Conservation (phyloP, 2,113 vertebrate genomes). For the Diadophis punctatus region DNA sequence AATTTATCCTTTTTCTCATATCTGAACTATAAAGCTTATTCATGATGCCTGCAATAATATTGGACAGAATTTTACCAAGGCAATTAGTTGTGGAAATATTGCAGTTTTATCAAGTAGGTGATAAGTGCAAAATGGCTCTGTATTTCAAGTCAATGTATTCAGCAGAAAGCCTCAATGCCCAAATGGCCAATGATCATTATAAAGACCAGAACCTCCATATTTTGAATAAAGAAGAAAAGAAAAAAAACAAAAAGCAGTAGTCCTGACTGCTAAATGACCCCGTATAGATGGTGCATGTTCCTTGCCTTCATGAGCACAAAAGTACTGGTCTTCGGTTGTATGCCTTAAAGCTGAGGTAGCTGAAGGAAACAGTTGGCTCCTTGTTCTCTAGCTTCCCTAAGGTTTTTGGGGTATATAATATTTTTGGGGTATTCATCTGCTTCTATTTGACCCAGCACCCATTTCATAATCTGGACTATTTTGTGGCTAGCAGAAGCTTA, state of each 20-base stretch:
- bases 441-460: not conserved
- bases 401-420: not conserved
- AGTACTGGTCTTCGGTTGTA: not conserved
- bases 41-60: not conserved
- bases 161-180: not conserved
- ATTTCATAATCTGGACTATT: not conserved
- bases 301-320: not conserved
- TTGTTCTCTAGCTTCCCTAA: not conserved
- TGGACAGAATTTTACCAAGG: constrained; percentile 4
- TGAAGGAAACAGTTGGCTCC: not conserved
- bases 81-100: not conserved
- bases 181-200: not conserved
- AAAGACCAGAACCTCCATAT: not conserved
- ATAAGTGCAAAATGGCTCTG: not conserved
- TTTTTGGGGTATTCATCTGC: not conserved
- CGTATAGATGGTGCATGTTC: not conserved
- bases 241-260: not conserved
- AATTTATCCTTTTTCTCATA: constrained; percentile 28
- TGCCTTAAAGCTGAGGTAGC: not conserved
- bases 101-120: constrained; percentile 9
- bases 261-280: not conserved
- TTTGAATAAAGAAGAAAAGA: not conserved
- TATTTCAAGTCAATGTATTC: constrained; percentile 7
- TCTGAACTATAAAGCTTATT: constrained; percentile 42
- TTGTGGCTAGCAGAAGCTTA: not conserved